Evolutionary conservation across 1,140 invertebrate genomes (phyloP).

Genomic region (Bombus polaris): DNA sequence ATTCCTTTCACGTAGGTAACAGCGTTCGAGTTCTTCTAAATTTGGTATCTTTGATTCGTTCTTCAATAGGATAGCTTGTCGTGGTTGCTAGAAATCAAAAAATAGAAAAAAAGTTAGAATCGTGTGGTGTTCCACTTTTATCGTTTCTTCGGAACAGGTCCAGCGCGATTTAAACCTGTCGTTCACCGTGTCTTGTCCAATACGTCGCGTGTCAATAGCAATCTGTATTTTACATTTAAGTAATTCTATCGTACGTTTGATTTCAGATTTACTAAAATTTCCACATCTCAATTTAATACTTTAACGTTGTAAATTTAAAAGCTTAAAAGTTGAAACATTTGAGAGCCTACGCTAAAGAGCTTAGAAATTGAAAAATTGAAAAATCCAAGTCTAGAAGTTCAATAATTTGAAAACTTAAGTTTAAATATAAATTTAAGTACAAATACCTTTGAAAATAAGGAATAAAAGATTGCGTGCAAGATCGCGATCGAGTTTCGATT

Average conservation of each 20-base stretch:
- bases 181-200: not conserved
- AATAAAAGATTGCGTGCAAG: not conserved
- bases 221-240: not conserved
- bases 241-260: not conserved
- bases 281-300: too few species aligned
- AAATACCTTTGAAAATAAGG: not conserved
- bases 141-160: too few species aligned
- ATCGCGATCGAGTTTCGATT: not conserved
- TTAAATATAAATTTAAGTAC: too few species aligned
- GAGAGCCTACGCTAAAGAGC: too few species aligned
- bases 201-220: too few species aligned
- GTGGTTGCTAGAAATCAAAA: not conserved
- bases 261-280: not conserved
- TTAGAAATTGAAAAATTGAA: too few species aligned
- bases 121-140: not conserved
- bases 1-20: not conserved
- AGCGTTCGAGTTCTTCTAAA: not conserved
- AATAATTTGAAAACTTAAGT: too few species aligned
- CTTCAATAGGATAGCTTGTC: not conserved
- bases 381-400: too few species aligned
- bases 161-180: not conserved
- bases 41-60: not conserved
- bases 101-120: not conserved
- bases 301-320: too few species aligned
- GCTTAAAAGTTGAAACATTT: too few species aligned